These are phyloP conservation scores for Drosophila limbata DNA, from an alignment of 2,888 invertebrate species.

Conservation along the genomic window DNA sequence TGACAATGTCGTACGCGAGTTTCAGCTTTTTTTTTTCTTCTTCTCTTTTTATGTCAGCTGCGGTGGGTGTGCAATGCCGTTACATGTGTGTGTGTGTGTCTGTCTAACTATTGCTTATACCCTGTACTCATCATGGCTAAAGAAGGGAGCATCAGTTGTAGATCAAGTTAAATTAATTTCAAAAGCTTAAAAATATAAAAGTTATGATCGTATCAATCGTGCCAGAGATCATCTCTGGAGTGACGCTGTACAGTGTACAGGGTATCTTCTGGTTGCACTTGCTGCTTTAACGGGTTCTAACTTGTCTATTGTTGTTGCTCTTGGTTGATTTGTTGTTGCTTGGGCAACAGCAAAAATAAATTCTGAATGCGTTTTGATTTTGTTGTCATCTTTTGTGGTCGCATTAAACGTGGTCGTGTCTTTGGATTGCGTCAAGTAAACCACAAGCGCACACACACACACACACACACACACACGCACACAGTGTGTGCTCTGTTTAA, in stretches of 20 bases:
- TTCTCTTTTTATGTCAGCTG: constrained; percentile 41
- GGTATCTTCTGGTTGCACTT: constrained; percentile 7
- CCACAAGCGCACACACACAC: constrained; percentile 37
- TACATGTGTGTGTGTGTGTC: constrained; percentile 21
- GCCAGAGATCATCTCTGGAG: background rate
- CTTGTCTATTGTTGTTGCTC: constrained; percentile 13
- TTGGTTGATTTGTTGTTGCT: constrained; percentile 31
- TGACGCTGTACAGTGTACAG: background rate
- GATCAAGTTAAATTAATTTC: background rate
- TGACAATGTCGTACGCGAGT: constrained; percentile 31
- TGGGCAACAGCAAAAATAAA: constrained; percentile 2
- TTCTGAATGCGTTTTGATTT: constrained; percentile 63
- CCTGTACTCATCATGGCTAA: background rate
- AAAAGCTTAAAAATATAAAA: background rate
- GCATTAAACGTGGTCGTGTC: constrained; percentile 39
- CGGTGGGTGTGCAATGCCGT: constrained; percentile 61
- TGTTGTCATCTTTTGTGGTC: constrained; percentile 67
- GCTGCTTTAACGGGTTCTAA: background rate
- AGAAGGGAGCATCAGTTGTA: background rate
- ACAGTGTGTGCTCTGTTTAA: constrained; percentile 48
- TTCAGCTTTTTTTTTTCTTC: constrained; percentile 20
- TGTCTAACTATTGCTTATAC: constrained; percentile 8
- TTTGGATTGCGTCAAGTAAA: constrained; percentile 72
- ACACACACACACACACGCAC: constrained; percentile 25
- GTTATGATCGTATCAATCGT: background rate